Percentiles rank a stretch among this genome's conserved stretches.
phyloP scores from a whole-genome alignment of 2,888 invertebrate species.

The Drosophila prolongata region DNA sequence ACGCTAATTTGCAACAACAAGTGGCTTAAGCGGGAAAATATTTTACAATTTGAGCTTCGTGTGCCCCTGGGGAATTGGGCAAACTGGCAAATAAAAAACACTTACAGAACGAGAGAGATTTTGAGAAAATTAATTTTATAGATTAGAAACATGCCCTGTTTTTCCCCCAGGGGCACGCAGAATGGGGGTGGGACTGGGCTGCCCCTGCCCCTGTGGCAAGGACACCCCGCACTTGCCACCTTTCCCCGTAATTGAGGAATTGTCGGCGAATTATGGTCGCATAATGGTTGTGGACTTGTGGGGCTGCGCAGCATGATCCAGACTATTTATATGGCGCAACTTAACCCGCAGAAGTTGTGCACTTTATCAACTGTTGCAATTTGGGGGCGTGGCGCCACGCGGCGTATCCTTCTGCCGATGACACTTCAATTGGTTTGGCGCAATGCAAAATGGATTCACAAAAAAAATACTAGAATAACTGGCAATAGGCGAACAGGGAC shows the following conservation, averaged over 20 bases:
- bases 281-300: constrained; percentile 51
- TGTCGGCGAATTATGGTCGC: constrained; percentile 71
- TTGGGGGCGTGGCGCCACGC: constrained; percentile 69
- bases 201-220: no score
- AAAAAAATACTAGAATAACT: constrained; percentile 12
- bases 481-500: constrained; percentile 7
- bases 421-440: constrained; percentile 77
- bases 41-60: constrained; percentile 59
- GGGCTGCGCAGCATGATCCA: constrained; percentile 30
- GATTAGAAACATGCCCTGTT: constrained; percentile 66
- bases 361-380: constrained; percentile 71
- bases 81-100: constrained; percentile 21
- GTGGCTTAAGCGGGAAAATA: constrained; percentile 32
- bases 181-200: no score
- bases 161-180: neutral
- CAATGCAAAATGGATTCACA: constrained; percentile 24
- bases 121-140: constrained; percentile 77
- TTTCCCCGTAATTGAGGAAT: constrained; percentile 63
- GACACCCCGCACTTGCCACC: neutral
- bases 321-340: constrained; percentile 34
- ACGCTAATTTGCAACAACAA: constrained; percentile 77
- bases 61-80: constrained; percentile 25
- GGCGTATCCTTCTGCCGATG: constrained; percentile 63
- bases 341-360: constrained; percentile 59
- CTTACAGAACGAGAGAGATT: constrained; percentile 44